phyloP scores from a whole-genome alignment of 2,113 vertebrate genomes.

The Nanorana parkeri region DNA sequence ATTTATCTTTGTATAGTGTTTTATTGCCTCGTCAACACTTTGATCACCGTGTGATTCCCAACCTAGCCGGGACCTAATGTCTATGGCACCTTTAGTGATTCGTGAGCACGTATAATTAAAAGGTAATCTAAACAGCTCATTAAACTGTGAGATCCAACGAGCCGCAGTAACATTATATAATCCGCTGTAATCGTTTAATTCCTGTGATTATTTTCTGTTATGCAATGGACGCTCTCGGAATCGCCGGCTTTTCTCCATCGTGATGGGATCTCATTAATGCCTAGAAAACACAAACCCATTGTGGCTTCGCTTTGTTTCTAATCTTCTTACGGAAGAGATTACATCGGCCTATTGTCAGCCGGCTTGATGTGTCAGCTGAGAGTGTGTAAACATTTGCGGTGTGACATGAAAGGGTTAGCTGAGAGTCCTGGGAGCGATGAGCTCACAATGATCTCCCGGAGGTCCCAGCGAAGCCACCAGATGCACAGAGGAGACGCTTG shows the following conservation, averaged over 20 bases:
- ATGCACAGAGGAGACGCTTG: neutral
- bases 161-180: constrained; percentile 6
- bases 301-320: neutral
- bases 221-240: neutral
- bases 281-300: neutral
- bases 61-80: no score
- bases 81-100: no score
- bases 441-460: no score
- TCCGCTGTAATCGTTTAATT: neutral
- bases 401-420: neutral
- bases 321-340: constrained; percentile 5
- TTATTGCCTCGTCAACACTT: no score
- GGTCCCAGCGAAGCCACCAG: neutral
- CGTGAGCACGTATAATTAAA: no score
- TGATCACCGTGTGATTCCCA: no score
- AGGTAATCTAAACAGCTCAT: no score
- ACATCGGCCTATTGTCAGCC: neutral
- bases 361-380: constrained; percentile 15
- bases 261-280: neutral
- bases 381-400: neutral
- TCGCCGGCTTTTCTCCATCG: neutral
- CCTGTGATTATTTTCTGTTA: neutral
- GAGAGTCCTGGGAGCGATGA: neutral
- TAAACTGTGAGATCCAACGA: no score
- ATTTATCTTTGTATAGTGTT: no score